Evolutionary conservation across 1,140 invertebrate genomes (phyloP).

Genomic region (Zophobas atratus): DNA sequence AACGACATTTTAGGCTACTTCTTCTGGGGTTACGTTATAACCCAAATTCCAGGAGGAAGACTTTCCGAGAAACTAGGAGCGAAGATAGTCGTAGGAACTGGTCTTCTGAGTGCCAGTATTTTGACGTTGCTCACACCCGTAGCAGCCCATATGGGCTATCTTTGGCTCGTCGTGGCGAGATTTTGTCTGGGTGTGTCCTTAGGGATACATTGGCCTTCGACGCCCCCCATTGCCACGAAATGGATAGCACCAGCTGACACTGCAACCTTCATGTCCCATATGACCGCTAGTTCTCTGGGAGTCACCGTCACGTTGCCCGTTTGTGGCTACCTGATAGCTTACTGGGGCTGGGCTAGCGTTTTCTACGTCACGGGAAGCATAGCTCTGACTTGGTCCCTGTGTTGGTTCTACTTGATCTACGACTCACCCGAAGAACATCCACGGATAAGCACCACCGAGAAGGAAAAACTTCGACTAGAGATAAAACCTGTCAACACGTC

Average conservation of each 20-base stretch:
- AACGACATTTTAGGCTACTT: conserved; percentile 86
- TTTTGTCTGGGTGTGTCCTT: conserved; percentile 79
- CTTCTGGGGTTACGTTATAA: conserved; percentile 90
- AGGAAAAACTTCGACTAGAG: conserved; percentile 75
- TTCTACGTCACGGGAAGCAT: conserved; percentile 86
- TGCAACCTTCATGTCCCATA: conserved; percentile 86
- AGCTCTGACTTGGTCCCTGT: conserved; percentile 83
- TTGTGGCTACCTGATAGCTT: conserved; percentile 82
- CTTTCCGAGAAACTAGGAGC: conserved; percentile 85
- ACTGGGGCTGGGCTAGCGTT: conserved; percentile 84
- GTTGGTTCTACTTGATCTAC: conserved; percentile 87
- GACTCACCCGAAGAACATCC: conserved; percentile 89
- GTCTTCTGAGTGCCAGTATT: conserved; percentile 84
- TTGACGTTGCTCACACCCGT: conserved; percentile 86
- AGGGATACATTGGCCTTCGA: conserved; percentile 90
- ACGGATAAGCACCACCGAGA: conserved; percentile 84
- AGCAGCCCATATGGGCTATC: conserved; percentile 74
- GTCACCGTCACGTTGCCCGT: conserved; percentile 86
- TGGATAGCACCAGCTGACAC: conserved; percentile 92
- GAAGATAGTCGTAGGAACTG: conserved; percentile 84
- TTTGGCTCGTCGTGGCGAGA: conserved; percentile 73
- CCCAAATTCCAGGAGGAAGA: conserved; percentile 87
- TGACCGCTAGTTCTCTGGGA: conserved; percentile 87
- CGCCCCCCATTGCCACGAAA: conserved; percentile 87
- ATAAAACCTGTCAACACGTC: not conserved